phyloP scores from a whole-genome alignment of 2,113 vertebrate genomes.

The Eidolon helvum region DNA sequence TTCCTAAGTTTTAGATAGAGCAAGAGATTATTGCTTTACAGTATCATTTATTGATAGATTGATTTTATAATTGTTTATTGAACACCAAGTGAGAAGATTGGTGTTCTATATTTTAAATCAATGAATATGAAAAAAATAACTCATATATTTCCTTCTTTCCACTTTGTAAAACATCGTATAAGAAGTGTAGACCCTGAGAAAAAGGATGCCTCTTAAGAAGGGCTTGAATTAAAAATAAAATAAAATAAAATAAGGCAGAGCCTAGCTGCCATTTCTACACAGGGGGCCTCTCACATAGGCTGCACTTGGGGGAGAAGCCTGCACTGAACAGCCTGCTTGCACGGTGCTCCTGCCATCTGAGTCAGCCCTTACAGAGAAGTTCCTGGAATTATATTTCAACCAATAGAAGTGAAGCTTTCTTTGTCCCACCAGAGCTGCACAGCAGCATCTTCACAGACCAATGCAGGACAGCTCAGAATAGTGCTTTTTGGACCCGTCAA shows the following conservation, averaged over 20 bases:
- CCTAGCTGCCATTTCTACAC: neutral
- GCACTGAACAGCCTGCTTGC: neutral
- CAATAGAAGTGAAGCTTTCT: neutral
- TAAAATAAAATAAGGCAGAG: neutral
- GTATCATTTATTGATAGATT: neutral
- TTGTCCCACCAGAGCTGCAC: neutral
- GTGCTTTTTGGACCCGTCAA: neutral
- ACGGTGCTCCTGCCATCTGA: neutral
- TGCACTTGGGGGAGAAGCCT: too few species aligned
- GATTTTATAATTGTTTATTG: neutral
- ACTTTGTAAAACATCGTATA: neutral
- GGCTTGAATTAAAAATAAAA: neutral
- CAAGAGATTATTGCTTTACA: neutral
- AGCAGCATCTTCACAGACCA: neutral
- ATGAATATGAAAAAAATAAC: neutral
- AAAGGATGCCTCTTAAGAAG: neutral
- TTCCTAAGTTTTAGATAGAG: neutral
- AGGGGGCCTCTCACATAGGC: neutral
- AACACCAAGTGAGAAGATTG: neutral
- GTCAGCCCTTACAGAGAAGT: too few species aligned
- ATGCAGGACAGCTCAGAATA: neutral
- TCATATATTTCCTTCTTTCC: neutral
- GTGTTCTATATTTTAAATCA: neutral
- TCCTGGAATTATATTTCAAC: too few species aligned
- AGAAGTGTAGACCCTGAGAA: neutral